Evolutionary conservation across 2,113 vertebrate genomes (phyloP).

Genomic region (Rhadina sibilatrix): DNA sequence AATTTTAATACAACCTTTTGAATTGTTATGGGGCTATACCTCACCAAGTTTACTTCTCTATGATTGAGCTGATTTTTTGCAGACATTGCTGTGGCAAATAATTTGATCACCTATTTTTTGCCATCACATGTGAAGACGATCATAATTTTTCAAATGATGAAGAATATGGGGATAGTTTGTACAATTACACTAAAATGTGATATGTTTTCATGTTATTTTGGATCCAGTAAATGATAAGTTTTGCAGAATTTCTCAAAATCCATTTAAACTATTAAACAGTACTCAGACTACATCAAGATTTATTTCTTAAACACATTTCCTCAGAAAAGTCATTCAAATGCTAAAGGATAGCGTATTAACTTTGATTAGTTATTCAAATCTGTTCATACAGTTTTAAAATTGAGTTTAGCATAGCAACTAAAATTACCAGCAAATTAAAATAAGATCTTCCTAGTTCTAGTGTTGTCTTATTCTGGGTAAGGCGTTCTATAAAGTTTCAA

Average conservation of each 20-base stretch:
- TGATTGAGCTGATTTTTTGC: not conserved
- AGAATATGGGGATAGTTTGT: not conserved
- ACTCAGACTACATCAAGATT: not conserved
- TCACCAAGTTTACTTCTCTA: not conserved
- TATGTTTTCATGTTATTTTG: not conserved
- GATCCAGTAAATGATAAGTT: not conserved
- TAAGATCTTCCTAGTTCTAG: not conserved
- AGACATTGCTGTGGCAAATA: not conserved
- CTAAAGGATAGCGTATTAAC: not conserved
- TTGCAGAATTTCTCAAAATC: not conserved
- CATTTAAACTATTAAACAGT: not conserved
- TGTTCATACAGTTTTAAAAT: not conserved
- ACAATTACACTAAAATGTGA: not conserved
- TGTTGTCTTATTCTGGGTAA: not conserved
- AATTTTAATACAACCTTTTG: not conserved
- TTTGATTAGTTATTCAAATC: not conserved
- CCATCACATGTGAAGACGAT: not conserved
- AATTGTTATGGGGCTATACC: not conserved
- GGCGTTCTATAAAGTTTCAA: not conserved
- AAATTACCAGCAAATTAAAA: not conserved
- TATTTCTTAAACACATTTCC: not conserved
- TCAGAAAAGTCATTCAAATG: not conserved
- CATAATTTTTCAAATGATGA: not conserved
- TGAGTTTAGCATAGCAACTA: not conserved
- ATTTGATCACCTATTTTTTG: not conserved